A percentile compares a stretch with the other conserved stretches of the same genome.
Evolutionary conservation across 2,113 vertebrate species (phyloP).

Genomic region (Tichodroma muraria): DNA sequence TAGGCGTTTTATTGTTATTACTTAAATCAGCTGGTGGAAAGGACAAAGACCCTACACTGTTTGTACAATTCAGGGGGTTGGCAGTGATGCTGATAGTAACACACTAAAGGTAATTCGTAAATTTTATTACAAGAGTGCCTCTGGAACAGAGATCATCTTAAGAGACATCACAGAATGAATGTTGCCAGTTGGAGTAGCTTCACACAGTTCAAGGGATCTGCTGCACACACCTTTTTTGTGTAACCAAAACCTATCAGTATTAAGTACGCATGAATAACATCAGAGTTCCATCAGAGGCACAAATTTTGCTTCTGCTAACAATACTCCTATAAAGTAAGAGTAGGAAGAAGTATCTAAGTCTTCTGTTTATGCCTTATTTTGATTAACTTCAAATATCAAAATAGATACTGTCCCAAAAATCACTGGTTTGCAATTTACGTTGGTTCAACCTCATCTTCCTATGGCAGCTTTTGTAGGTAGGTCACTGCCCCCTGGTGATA

Average conservation of each 20-base stretch:
- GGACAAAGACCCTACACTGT: background rate
- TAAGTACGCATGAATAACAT: background rate
- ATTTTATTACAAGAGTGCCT: background rate
- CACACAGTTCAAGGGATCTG: background rate
- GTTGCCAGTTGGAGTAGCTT: background rate
- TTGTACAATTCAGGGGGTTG: background rate
- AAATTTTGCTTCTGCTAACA: background rate
- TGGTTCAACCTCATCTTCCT: background rate
- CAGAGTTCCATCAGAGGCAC: background rate
- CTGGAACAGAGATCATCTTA: background rate
- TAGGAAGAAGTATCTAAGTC: background rate
- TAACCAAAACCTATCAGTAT: background rate
- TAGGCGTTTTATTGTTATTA: background rate
- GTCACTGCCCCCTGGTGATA: background rate
- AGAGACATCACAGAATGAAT: background rate
- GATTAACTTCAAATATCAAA: background rate
- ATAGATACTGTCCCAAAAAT: background rate
- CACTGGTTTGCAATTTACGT: background rate
- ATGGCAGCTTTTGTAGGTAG: background rate
- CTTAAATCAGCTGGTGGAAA: background rate
- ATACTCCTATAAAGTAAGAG: background rate
- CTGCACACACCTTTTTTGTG: background rate
- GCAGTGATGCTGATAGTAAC: background rate
- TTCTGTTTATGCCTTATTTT: background rate
- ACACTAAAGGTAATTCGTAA: background rate